Evolutionary conservation across 2,888 invertebrate species (phyloP).

Genomic region (Sarcophaga subvicina): DNA sequence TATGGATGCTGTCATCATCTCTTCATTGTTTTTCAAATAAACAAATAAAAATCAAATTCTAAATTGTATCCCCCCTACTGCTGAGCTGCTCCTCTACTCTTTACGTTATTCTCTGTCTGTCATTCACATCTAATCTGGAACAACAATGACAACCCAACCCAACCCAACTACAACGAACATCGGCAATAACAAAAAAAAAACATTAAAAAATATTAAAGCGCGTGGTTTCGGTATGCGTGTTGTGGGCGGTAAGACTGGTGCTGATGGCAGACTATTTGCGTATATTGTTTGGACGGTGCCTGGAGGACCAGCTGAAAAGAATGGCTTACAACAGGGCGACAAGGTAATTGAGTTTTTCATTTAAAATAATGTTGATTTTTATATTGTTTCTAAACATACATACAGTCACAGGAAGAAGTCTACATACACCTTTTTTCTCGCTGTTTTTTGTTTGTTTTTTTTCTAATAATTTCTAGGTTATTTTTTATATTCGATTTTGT

Average conservation of each 20-base stretch:
- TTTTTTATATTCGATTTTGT: no score
- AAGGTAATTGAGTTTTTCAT: constrained; percentile 84
- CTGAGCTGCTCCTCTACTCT: neutral
- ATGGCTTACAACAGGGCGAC: constrained; percentile 93
- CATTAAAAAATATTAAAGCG: constrained; percentile 82
- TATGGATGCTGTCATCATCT: constrained; percentile 59
- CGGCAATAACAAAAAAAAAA: constrained; percentile 6
- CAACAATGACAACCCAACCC: constrained; percentile 9
- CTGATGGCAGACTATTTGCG: constrained; percentile 93
- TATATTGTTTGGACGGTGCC: constrained; percentile 96
- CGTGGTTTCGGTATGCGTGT: constrained; percentile 97
- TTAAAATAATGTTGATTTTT: constrained; percentile 51
- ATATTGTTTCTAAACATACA: neutral
- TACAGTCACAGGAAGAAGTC: neutral
- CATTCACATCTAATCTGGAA: constrained; percentile 20
- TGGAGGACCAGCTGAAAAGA: constrained; percentile 95
- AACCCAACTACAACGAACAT: neutral
- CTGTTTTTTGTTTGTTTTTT: no score
- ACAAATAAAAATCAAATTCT: constrained; percentile 30
- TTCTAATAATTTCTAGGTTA: no score
- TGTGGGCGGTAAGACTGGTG: constrained; percentile 94
- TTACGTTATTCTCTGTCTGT: constrained; percentile 45
- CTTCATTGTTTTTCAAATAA: constrained; percentile 39
- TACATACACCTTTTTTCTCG: no score
- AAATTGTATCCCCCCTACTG: neutral